phyloP scores from a whole-genome alignment of 1,140 invertebrate species.

The Drosophila melanogaster region DNA sequence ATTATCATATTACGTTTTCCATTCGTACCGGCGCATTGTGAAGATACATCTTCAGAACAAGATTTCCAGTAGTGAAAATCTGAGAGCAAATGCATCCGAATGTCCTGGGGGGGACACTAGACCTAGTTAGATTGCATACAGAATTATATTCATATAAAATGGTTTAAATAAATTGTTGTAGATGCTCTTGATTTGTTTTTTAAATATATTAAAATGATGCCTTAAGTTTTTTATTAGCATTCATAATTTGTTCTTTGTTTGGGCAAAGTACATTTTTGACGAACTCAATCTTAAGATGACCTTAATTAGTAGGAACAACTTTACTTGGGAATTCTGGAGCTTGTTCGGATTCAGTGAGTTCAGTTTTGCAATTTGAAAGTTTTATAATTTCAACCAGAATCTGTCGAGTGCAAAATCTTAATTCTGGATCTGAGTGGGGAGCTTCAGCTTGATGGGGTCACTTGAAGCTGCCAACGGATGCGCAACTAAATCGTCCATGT shows the following conservation, averaged over 20 bases:
- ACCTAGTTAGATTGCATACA: neutral
- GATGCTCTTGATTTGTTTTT: neutral
- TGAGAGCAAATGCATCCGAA: neutral
- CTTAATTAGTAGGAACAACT: slow-evolving; percentile 1
- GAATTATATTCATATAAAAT: neutral
- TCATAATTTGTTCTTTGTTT: neutral
- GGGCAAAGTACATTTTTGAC: neutral
- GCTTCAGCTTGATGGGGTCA: slow-evolving; percentile 41
- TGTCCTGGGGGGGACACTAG: neutral
- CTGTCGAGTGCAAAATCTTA: slow-evolving; percentile 47
- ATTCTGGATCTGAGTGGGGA: slow-evolving; percentile 3
- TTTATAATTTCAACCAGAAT: slow-evolving; percentile 33
- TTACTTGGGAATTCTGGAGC: slow-evolving; percentile 21
- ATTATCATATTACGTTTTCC: slow-evolving; percentile 62
- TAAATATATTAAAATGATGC: too few relatives aligned
- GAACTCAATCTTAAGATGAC: neutral
- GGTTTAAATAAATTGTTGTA: neutral
- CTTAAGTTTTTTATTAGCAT: too few relatives aligned
- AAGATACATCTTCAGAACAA: slow-evolving; percentile 10
- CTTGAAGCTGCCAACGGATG: slow-evolving; percentile 53
- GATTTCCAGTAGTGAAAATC: neutral
- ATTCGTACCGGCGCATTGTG: slow-evolving; percentile 51
- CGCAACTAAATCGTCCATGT: slow-evolving; percentile 79
- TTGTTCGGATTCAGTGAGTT: slow-evolving; percentile 20
- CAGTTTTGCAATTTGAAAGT: slow-evolving; percentile 33